These are phyloP conservation scores for Eublepharis macularius DNA, from an alignment of 2,113 vertebrate species.

Conservation along the genomic window DNA sequence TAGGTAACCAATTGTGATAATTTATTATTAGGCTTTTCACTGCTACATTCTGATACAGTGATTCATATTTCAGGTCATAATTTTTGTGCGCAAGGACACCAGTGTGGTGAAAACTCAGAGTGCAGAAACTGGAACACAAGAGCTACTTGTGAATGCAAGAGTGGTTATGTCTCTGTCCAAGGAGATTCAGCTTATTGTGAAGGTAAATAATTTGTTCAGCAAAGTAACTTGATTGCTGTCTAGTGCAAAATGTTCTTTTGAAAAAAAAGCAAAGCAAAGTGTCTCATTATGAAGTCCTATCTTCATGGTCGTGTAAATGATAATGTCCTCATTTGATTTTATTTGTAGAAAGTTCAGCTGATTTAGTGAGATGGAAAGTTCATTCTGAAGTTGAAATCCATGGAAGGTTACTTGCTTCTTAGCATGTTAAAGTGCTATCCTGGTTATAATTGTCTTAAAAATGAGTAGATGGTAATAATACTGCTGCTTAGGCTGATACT, in stretches of 20 bases:
- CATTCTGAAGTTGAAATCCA: background rate
- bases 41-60: constrained; percentile 16
- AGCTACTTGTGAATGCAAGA: constrained; percentile 92
- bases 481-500: background rate
- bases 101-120: constrained; percentile 92
- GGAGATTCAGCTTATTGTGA: constrained; percentile 91
- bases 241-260: background rate
- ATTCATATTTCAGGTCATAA: constrained; percentile 85
- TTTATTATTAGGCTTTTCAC: background rate
- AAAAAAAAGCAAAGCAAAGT: background rate
- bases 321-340: background rate
- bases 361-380: background rate
- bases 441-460: background rate
- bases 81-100: constrained; percentile 91
- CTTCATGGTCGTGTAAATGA: background rate
- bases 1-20: background rate
- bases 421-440: rapidly evolving
- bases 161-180: constrained; percentile 85
- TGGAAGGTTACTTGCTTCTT: rapidly evolving
- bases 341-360: rapidly evolving
- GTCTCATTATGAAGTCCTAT: background rate
- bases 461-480: rapidly evolving
- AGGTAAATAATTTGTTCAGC: constrained; percentile 76
- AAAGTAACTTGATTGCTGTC: background rate
- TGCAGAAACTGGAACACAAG: constrained; percentile 93